phyloP scores from a whole-genome alignment of 2,888 invertebrate genomes.

The Platypus cylindrus region DNA sequence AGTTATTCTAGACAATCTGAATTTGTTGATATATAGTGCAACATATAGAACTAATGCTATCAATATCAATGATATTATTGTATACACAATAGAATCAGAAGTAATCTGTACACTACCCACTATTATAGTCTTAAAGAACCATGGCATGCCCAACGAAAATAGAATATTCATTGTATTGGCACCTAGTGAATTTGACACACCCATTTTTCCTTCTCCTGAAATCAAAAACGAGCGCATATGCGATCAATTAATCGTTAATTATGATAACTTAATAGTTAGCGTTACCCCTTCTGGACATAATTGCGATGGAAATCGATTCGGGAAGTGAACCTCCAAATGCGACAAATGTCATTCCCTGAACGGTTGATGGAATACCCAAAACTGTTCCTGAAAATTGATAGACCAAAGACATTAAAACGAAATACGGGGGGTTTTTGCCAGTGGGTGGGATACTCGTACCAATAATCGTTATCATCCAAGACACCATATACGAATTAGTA shows the following conservation, averaged over 20 bases:
- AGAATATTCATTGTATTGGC: constrained; percentile 77
- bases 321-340: constrained; percentile 86
- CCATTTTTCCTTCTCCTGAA: constrained; percentile 72
- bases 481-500: constrained; percentile 68
- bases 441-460: constrained; percentile 40
- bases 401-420: neutral
- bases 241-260: neutral
- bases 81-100: constrained; percentile 71
- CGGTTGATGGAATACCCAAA: constrained; percentile 69
- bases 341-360: constrained; percentile 84
- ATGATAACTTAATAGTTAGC: neutral
- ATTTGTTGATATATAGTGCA: constrained; percentile 55
- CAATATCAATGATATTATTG: constrained; percentile 61
- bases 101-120: constrained; percentile 50
- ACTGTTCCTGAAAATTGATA: constrained; percentile 46
- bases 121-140: constrained; percentile 63
- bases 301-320: constrained; percentile 68
- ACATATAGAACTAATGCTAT: constrained; percentile 60
- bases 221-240: constrained; percentile 20
- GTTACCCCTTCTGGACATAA: constrained; percentile 74
- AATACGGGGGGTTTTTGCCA: neutral
- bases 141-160: constrained; percentile 70
- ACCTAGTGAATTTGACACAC: constrained; percentile 75
- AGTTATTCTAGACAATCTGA: constrained; percentile 53
- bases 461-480: constrained; percentile 85